Evolutionary conservation across 2,113 vertebrate species (phyloP), one percentile per base, ranked within the genome.

Genomic region (Malurus elegans): DNA sequence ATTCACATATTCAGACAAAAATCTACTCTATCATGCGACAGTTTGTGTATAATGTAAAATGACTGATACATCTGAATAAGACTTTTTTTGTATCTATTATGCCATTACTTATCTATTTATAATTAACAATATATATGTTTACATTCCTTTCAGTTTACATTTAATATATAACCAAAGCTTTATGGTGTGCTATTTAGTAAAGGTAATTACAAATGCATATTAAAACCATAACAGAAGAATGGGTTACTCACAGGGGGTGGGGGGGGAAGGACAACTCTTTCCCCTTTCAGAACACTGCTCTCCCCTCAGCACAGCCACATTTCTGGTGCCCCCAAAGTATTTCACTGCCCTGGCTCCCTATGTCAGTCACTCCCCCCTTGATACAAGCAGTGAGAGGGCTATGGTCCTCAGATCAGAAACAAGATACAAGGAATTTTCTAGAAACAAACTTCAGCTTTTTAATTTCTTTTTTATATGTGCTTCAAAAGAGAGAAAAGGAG

Each of bases 141-240:
- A 99, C 99, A 99, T 99, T 99, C 99, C 98, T 99, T 99, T 99
- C 98, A 98, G 99, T 99, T 98, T 99, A 99, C 98, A 99, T 98
- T 98, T 99, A 98, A 98, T 99, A 99, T 98, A 98, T 97, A 99
- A 99, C 98, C 98, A 98, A 98, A 98, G 98, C 98, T 98, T 98
- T 98, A 98, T 97, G 98, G 97, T 99, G 98, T 98, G 98, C 98
- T 98, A 98, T 98, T 98, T 98, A 98, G 98, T 98, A 98, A 98
- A 99, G 97, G 97, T 98, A 98, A 98, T 98, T 98, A 98, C 98
- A 98, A 98, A 99, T 98, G 98, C 98, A 98, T 98, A 98, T 97
- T 97, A 97, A 98, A 95, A 98, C 96, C 95, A 93, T 96, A 97
- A 98, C 28, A 92, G 97, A 97, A 97, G 92, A 97, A 97, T 91